These are phyloP conservation scores for Gonatopus flavifemur DNA, from an alignment of 1,140 invertebrate genomes.

Conservation along the genomic window DNA sequence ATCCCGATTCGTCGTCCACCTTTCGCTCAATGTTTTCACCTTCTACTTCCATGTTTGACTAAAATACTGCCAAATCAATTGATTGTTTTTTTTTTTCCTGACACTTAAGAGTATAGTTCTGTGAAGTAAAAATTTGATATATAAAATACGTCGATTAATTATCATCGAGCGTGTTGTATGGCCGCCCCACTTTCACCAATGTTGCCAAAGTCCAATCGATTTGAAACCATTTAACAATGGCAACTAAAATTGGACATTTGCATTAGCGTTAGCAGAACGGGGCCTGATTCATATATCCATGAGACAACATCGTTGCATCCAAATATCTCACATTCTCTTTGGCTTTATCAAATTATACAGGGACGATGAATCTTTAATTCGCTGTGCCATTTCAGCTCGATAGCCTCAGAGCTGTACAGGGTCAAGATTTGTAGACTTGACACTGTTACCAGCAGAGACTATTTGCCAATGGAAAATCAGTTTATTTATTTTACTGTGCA, in stretches of 20 bases:
- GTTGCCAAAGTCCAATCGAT: slow-evolving; percentile 51
- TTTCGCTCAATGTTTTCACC: too few relatives aligned
- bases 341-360: slow-evolving; percentile 17
- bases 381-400: slow-evolving; percentile 21
- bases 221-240: slow-evolving; percentile 42
- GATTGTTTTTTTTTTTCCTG: too few relatives aligned
- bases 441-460: slow-evolving; percentile 32
- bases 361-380: slow-evolving; percentile 17
- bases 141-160: slow-evolving; percentile 25
- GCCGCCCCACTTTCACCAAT: slow-evolving; percentile 53
- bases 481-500: neutral
- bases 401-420: slow-evolving; percentile 31
- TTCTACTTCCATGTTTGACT: too few relatives aligned
- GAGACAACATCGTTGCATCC: slow-evolving; percentile 23
- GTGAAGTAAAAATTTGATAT: slow-evolving; percentile 16
- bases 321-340: slow-evolving; percentile 14
- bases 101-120: slow-evolving; percentile 16
- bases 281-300: slow-evolving; percentile 41
- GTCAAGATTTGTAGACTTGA: slow-evolving; percentile 40
- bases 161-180: slow-evolving; percentile 36
- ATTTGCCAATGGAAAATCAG: slow-evolving; percentile 6
- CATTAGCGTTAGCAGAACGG: slow-evolving; percentile 51
- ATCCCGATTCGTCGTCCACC: too few relatives aligned
- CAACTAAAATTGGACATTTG: slow-evolving; percentile 53
- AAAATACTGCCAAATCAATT: too few relatives aligned